These are phyloP conservation scores for Bos indicus DNA, from an alignment of 2,113 vertebrate species.

Conservation along the genomic window DNA sequence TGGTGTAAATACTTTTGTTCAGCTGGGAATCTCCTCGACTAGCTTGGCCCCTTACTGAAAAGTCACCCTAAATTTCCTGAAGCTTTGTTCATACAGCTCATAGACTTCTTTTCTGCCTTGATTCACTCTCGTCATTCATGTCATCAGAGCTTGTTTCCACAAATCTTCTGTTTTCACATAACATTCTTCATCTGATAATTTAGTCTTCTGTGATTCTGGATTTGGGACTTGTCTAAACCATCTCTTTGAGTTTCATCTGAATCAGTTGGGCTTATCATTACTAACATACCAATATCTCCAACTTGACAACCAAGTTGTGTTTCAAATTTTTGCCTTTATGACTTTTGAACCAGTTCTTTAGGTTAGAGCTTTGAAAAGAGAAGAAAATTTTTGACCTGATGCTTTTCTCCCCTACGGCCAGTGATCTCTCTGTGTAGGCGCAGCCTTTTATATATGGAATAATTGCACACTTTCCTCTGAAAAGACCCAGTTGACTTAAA, in stretches of 20 bases:
- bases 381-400: background rate
- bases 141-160: background rate
- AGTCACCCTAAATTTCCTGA: background rate
- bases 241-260: background rate
- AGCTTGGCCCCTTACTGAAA: background rate
- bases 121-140: background rate
- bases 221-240: background rate
- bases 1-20: background rate
- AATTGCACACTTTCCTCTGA: background rate
- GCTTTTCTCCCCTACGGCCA: background rate
- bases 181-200: background rate
- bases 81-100: background rate
- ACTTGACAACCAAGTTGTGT: background rate
- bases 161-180: background rate
- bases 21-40: accelerated
- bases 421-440: background rate
- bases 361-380: background rate
- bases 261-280: background rate
- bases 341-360: background rate
- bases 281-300: background rate
- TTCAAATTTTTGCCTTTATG: background rate
- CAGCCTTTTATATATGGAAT: background rate
- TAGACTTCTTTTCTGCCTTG: no score
- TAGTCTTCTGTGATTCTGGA: background rate
- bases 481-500: background rate